Percentiles rank a stretch among this genome's conserved stretches.
phyloP scores from a whole-genome alignment of 1,140 invertebrate species.

The Galleria mellonella region DNA sequence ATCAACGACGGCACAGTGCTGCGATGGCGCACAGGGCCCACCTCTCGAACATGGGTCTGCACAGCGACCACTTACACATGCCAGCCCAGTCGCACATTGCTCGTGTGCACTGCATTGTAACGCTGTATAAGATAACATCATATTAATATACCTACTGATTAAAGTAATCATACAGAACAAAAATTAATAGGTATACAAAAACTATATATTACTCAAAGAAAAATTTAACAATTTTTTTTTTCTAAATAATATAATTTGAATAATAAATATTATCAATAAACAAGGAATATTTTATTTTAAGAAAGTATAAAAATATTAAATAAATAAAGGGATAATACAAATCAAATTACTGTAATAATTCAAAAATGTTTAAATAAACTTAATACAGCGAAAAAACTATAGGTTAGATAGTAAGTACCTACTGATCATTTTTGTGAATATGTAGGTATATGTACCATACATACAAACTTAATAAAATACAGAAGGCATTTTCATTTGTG shows the following conservation, averaged over 20 bases:
- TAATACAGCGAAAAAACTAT: too few species aligned
- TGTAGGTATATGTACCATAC: too few species aligned
- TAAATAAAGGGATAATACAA: constrained; percentile 2
- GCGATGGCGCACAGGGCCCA: constrained; percentile 79
- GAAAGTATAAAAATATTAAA: constrained; percentile 3
- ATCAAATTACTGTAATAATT: neutral
- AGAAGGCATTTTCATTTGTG: constrained; percentile 34
- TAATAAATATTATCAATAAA: too few species aligned
- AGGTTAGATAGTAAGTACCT: too few species aligned
- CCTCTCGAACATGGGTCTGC: constrained; percentile 81
- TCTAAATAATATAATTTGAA: too few species aligned
- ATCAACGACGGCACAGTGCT: constrained; percentile 85
- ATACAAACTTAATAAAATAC: neutral
- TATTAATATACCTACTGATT: constrained; percentile 24
- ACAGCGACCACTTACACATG: constrained; percentile 86
- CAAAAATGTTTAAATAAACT: too few species aligned
- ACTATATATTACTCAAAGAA: constrained; percentile 9
- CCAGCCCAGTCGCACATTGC: constrained; percentile 85
- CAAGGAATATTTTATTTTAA: too few species aligned
- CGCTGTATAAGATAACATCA: constrained; percentile 77
- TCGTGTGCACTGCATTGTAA: constrained; percentile 89
- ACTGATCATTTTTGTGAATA: too few species aligned
- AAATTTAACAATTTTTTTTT: too few species aligned
- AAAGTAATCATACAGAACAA: constrained; percentile 31
- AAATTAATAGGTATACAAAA: constrained; percentile 20